A percentile compares a stretch with the other conserved stretches of the same genome.
Evolutionary conservation across 2,888 invertebrate species (phyloP).

Genomic region (Mimumesa dahlbomi): DNA sequence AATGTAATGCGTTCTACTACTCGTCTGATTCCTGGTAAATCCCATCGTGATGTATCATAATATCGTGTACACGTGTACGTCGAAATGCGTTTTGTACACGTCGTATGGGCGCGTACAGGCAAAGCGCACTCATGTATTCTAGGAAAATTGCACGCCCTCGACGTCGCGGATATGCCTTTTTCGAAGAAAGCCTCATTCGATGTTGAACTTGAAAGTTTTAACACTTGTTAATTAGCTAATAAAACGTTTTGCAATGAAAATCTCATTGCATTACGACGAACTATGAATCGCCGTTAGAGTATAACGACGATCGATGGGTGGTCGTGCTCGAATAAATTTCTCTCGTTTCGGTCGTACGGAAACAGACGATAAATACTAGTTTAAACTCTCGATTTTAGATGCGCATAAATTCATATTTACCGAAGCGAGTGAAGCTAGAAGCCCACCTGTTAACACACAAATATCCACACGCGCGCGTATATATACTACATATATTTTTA

Average conservation of each 20-base stretch:
- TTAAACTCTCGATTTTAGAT: conserved; percentile 47
- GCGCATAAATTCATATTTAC: conserved; percentile 61
- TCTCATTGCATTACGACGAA: conserved; percentile 37
- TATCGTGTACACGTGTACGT: conserved; percentile 47
- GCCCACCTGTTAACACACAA: conserved; percentile 63
- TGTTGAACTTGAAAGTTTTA: conserved; percentile 79
- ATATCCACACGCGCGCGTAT: conserved; percentile 59
- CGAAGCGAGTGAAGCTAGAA: conserved; percentile 65
- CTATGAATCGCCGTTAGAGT: conserved; percentile 50
- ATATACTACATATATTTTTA: conserved; percentile 77
- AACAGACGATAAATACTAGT: conserved; percentile 35
- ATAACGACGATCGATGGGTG: conserved; percentile 57
- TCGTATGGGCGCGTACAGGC: conserved; percentile 43
- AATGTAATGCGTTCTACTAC: conserved; percentile 75
- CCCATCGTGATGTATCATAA: conserved; percentile 70
- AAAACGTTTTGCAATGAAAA: conserved; percentile 45
- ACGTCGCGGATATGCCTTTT: conserved; percentile 77
- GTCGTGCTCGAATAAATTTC: conserved; percentile 56
- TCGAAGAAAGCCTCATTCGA: conserved; percentile 74
- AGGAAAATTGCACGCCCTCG: conserved; percentile 69
- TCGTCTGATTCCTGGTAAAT: conserved; percentile 75
- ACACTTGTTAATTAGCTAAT: conserved; percentile 75
- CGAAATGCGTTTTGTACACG: conserved; percentile 32
- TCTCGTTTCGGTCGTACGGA: conserved; percentile 56
- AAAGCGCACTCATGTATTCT: conserved; percentile 52